phyloP scores from a whole-genome alignment of 1,140 invertebrate species.

The Octopus bimaculoides region DNA sequence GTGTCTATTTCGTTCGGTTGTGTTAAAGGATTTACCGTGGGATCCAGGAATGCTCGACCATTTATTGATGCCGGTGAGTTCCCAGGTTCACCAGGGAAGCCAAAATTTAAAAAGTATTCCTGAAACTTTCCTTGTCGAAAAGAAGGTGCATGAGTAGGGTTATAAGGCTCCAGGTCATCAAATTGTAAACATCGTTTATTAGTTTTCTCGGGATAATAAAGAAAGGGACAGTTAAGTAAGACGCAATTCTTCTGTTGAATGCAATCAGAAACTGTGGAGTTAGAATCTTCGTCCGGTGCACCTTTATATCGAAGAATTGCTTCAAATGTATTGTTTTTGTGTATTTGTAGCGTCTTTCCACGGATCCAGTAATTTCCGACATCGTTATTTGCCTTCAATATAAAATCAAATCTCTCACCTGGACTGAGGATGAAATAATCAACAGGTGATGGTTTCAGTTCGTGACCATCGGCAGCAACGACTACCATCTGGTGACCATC shows the following conservation, averaged over 20 bases:
- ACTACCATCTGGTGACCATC: constrained; percentile 62
- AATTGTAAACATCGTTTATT: constrained; percentile 20
- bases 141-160: constrained; percentile 1
- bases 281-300: neutral
- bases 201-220: constrained; percentile 17
- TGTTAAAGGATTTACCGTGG: constrained; percentile 12
- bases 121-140: constrained; percentile 2
- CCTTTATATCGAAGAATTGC: constrained; percentile 18
- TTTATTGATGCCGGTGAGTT: constrained; percentile 30
- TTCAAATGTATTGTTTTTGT: constrained; percentile 21
- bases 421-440: constrained; percentile 41
- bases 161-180: constrained; percentile 20
- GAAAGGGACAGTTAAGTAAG: constrained; percentile 31
- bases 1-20: constrained; percentile 18
- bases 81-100: constrained; percentile 24
- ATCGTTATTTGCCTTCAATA: constrained; percentile 66
- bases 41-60: constrained; percentile 18
- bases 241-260: constrained; percentile 13
- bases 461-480: constrained; percentile 76
- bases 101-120: constrained; percentile 32
- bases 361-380: constrained; percentile 76
- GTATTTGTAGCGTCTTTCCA: constrained; percentile 46
- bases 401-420: constrained; percentile 83
- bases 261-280: constrained; percentile 16
- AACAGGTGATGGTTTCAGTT: constrained; percentile 69